Conservation (phyloP, 2,797 vertebrate genomes). For the Heliangelus exortis region DNA sequence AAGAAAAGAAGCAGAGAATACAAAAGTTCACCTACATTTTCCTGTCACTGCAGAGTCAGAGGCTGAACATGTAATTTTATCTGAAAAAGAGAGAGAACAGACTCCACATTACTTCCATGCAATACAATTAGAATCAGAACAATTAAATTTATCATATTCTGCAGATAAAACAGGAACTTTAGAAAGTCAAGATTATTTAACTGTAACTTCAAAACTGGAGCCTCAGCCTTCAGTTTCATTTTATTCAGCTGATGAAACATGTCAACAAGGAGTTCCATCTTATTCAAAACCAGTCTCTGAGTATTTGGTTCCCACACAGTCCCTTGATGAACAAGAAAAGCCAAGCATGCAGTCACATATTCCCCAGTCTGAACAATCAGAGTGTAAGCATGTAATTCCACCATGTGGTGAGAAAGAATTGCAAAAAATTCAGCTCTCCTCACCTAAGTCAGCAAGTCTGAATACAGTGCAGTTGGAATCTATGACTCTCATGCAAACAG, state of each 20-base stretch:
- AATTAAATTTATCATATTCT: constrained; percentile 40
- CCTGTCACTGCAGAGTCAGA: neutral
- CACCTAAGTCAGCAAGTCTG: neutral
- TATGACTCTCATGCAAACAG: neutral
- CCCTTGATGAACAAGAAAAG: neutral
- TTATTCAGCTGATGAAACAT: neutral
- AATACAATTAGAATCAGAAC: constrained; percentile 60
- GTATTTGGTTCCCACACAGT: neutral
- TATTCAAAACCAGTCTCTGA: constrained; percentile 1
- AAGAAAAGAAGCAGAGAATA: constrained; percentile 18
- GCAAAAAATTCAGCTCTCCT: neutral
- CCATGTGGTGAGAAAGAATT: neutral
- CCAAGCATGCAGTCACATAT: neutral
- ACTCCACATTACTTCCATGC: neutral
- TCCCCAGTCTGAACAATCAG: neutral
- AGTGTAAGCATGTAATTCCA: neutral
- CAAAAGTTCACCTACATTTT: neutral
- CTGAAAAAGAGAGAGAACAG: constrained; percentile 38
- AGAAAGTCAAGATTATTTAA: constrained; percentile 62
- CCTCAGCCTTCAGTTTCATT: neutral
- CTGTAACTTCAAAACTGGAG: constrained; percentile 31
- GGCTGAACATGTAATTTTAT: constrained; percentile 4
- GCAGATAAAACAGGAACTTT: constrained; percentile 39
- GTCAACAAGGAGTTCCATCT: constrained; percentile 27
- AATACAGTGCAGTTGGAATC: neutral